A percentile compares a stretch with the other conserved stretches of the same genome.
Conservation (phyloP, 2,797 vertebrate species). For the Liparis tanakae region DNA sequence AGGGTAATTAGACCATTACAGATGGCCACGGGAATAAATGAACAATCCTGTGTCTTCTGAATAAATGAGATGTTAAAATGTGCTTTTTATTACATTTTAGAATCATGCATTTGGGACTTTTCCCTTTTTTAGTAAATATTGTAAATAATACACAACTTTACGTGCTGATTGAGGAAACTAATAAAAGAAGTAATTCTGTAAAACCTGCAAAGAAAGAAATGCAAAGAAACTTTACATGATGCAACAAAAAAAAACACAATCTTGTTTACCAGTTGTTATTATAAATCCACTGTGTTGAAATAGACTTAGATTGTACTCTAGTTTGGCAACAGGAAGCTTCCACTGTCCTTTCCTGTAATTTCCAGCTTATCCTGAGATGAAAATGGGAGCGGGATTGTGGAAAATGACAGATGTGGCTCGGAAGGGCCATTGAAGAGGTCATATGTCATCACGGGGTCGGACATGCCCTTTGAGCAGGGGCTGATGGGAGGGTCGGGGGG, state of each 20-base stretch:
- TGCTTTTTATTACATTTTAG: slow-evolving; percentile 39
- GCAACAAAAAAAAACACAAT: background rate
- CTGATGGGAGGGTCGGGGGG: slow-evolving; percentile 2
- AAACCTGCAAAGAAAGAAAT: background rate
- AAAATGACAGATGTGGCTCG: slow-evolving; percentile 81
- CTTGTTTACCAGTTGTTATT: slow-evolving; percentile 4
- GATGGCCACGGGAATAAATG: slow-evolving; percentile 67
- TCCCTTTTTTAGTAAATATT: background rate
- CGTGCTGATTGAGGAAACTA: background rate
- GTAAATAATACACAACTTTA: background rate
- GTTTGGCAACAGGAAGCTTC: slow-evolving; percentile 57
- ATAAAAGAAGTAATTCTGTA: background rate
- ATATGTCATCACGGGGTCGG: slow-evolving; percentile 80
- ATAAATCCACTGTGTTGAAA: slow-evolving; percentile 30
- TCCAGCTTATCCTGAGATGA: slow-evolving; percentile 78
- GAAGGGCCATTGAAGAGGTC: slow-evolving; percentile 79
- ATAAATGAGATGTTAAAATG: slow-evolving; percentile 69
- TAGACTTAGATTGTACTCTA: slow-evolving; percentile 4
- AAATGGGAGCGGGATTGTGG: slow-evolving; percentile 75
- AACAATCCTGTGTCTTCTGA: slow-evolving; percentile 48
- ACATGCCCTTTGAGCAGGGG: slow-evolving; percentile 72
- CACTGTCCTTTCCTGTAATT: slow-evolving; percentile 82
- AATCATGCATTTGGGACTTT: slow-evolving; percentile 20
- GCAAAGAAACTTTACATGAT: background rate
- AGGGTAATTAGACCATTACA: slow-evolving; percentile 75